Conservation (phyloP, 2,888 invertebrate species). For the Andricus curvator region DNA sequence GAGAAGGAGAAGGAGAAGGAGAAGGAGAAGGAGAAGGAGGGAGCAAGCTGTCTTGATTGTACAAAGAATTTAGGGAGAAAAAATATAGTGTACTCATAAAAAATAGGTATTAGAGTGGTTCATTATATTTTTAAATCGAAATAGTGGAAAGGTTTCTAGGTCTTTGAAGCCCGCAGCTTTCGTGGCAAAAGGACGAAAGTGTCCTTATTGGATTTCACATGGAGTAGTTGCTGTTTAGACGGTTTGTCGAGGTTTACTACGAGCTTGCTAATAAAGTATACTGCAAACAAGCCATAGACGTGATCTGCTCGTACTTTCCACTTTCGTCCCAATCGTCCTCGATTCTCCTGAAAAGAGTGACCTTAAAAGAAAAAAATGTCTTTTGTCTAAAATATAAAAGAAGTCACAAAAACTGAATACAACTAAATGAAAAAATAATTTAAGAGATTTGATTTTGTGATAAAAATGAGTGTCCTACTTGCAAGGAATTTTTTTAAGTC, state of each 20-base stretch:
- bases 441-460: background rate
- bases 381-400: background rate
- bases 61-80: no score
- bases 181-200: background rate
- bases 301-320: conserved; percentile 51
- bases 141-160: background rate
- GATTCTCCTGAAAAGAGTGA: background rate
- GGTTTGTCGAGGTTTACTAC: conserved; percentile 50
- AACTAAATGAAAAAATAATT: background rate
- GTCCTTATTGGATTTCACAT: conserved; percentile 52
- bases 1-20: no score
- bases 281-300: conserved; percentile 61
- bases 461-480: background rate
- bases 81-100: no score
- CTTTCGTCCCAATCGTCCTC: background rate
- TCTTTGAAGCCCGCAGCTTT: background rate
- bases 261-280: conserved; percentile 62
- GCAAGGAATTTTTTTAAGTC: background rate
- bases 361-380: background rate
- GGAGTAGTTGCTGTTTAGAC: conserved; percentile 56
- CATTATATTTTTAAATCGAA: background rate
- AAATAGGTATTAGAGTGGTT: no score
- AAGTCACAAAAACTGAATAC: background rate
- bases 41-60: no score
- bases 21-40: no score